Evolutionary conservation across 1,140 invertebrate species (phyloP).

Genomic region (Lordiphosa clarofinis): DNA sequence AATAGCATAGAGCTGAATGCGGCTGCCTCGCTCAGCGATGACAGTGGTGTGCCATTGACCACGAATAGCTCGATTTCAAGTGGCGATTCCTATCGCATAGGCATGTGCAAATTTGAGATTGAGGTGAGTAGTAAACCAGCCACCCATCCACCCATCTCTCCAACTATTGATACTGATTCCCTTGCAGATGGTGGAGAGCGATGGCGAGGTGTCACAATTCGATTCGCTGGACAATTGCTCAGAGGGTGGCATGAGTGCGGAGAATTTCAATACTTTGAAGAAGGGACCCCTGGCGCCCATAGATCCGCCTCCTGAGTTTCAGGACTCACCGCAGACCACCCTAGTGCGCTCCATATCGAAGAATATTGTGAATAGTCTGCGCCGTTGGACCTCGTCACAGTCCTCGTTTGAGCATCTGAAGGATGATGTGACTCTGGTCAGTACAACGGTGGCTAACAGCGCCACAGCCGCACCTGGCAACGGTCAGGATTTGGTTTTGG

Average conservation of each 20-base stretch:
- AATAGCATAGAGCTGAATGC: constrained; percentile 78
- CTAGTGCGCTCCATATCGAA: constrained; percentile 72
- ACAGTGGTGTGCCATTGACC: constrained; percentile 81
- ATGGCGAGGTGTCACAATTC: constrained; percentile 84
- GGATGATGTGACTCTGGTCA: constrained; percentile 38
- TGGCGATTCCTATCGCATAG: constrained; percentile 80
- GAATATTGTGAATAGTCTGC: constrained; percentile 66
- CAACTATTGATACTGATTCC: no score
- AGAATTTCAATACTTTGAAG: constrained; percentile 90
- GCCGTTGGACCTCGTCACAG: constrained; percentile 74
- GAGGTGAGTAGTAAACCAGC: constrained; percentile 71
- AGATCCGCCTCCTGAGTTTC: constrained; percentile 89
- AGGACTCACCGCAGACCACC: constrained; percentile 80
- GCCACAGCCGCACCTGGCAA: constrained; percentile 14
- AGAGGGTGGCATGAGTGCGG: constrained; percentile 85
- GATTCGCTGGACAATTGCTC: constrained; percentile 85
- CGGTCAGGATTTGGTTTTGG: constrained; percentile 38
- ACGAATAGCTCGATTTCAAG: constrained; percentile 83
- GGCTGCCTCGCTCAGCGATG: constrained; percentile 80
- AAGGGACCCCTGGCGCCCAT: constrained; percentile 87
- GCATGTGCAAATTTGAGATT: constrained; percentile 80
- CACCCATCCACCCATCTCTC: no score
- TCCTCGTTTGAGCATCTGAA: constrained; percentile 74
- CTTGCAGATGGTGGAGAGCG: constrained; percentile 84
- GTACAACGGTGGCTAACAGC: constrained; percentile 22